Conservation (phyloP, 2,113 vertebrate genomes). For the Andinoacara biseriatus region DNA sequence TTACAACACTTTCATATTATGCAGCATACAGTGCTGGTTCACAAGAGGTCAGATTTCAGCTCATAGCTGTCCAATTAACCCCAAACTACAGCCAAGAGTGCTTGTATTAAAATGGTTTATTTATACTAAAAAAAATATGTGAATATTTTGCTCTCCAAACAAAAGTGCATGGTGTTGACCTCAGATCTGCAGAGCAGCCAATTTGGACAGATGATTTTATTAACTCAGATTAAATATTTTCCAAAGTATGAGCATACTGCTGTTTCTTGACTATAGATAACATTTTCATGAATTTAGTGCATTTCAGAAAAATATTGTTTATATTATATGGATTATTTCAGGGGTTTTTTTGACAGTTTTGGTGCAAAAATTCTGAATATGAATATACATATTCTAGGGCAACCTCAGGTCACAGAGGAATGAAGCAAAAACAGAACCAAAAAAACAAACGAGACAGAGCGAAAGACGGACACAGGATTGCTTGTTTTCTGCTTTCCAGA, state of each 20-base stretch:
- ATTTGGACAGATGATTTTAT: conserved; percentile 18
- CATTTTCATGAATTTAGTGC: neutral
- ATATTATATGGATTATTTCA: neutral
- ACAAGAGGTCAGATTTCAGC: conserved; percentile 28
- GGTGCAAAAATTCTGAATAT: neutral
- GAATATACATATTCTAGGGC: neutral
- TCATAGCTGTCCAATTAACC: conserved; percentile 40
- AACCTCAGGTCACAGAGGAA: conserved; percentile 1
- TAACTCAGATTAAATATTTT: conserved; percentile 1
- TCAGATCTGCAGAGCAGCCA: conserved; percentile 10
- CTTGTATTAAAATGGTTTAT: conserved; percentile 15
- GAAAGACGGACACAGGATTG: conserved; percentile 28
- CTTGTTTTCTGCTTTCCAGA: conserved; percentile 58
- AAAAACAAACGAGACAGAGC: neutral
- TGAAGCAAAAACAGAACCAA: neutral
- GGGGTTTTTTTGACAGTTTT: neutral
- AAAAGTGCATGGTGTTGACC: conserved; percentile 27
- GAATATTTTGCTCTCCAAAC: conserved; percentile 12
- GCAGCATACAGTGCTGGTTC: conserved; percentile 11
- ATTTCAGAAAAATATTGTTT: neutral
- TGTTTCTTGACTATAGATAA: neutral
- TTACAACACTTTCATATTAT: neutral
- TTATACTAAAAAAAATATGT: neutral
- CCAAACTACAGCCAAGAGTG: conserved; percentile 17
- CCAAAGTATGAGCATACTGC: neutral